phyloP scores from a whole-genome alignment of 2,888 invertebrate species.

The Lasioglossum villosulum region DNA sequence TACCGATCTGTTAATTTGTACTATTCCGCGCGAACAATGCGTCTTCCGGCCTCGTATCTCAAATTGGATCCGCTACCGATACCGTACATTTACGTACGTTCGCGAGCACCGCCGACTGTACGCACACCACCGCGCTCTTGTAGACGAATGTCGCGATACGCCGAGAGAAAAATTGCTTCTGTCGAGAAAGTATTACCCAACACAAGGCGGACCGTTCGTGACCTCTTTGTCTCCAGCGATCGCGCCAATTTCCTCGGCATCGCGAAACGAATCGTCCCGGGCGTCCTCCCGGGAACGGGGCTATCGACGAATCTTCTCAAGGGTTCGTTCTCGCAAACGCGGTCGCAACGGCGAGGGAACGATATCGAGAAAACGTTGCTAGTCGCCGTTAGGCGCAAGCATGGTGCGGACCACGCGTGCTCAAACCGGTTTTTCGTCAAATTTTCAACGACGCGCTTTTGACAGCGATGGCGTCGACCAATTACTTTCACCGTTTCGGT shows the following conservation, averaged over 20 bases:
- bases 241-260: neutral
- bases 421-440: slow-evolving; percentile 65
- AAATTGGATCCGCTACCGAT: slow-evolving; percentile 72
- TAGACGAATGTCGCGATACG: slow-evolving; percentile 2
- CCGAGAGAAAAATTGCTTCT: neutral
- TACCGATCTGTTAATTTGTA: slow-evolving; percentile 75
- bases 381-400: neutral
- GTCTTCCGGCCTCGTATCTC: slow-evolving; percentile 71
- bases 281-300: neutral
- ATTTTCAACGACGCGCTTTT: slow-evolving; percentile 53
- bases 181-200: neutral
- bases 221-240: neutral
- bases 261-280: neutral
- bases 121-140: neutral
- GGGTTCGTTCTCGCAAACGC: neutral
- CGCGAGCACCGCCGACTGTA: neutral
- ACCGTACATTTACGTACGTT: slow-evolving; percentile 44
- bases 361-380: neutral
- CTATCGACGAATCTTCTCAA: neutral
- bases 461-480: slow-evolving; percentile 45
- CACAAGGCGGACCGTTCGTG: neutral
- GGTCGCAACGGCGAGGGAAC: neutral
- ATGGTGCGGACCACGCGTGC: slow-evolving; percentile 19
- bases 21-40: slow-evolving; percentile 73
- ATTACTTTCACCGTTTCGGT: slow-evolving; percentile 38